A percentile compares a stretch with the other conserved stretches of the same genome.
These are phyloP conservation scores for Opisthocomus hoazin DNA, from an alignment of 2,113 vertebrate genomes.

Conservation along the genomic window DNA sequence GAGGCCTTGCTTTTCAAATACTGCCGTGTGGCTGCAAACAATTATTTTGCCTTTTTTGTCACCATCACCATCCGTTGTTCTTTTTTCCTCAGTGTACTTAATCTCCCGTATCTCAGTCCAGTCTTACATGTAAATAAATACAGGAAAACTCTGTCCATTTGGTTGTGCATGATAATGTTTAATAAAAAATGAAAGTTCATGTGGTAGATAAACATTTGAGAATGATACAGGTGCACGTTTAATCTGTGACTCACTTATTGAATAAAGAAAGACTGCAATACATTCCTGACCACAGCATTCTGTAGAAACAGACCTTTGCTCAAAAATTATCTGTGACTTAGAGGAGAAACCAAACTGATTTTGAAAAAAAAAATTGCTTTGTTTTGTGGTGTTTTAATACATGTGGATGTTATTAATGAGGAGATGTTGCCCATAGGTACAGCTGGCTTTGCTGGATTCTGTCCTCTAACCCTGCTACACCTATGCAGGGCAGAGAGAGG, in stretches of 20 bases:
- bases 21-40: neutral
- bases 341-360: neutral
- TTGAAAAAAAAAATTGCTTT: too few species aligned
- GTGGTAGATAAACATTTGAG: neutral
- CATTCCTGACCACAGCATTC: neutral
- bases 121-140: neutral
- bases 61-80: neutral
- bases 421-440: neutral
- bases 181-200: neutral
- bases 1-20: constrained; percentile 7
- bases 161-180: neutral
- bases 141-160: neutral
- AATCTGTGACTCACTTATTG: neutral
- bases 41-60: neutral
- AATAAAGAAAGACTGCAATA: neutral
- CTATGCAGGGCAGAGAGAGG: neutral
- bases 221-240: neutral
- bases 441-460: neutral
- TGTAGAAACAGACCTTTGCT: neutral
- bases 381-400: neutral
- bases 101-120: neutral
- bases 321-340: neutral
- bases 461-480: neutral
- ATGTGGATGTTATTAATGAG: neutral
- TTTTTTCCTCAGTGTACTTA: neutral